Evolutionary conservation across 1,140 invertebrate species (phyloP).

Genomic region (Cotesia typhae): DNA sequence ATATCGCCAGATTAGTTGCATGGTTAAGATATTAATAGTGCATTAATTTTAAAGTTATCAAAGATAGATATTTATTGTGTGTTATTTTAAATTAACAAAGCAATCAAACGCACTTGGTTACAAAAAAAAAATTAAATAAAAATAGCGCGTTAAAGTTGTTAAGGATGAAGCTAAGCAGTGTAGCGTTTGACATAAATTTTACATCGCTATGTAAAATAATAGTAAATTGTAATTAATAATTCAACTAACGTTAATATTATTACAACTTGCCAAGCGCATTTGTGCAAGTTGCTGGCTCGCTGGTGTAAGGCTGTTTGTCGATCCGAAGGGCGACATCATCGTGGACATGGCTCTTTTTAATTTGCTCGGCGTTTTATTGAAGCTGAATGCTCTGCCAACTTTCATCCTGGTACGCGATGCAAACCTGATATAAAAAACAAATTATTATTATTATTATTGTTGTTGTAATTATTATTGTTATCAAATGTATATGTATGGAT

Average conservation of each 20-base stretch:
- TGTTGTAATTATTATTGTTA: not conserved
- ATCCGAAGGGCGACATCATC: slow-evolving; percentile 91
- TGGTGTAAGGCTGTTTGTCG: slow-evolving; percentile 79
- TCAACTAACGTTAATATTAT: slow-evolving; percentile 82
- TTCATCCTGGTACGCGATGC: slow-evolving; percentile 84
- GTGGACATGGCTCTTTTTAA: slow-evolving; percentile 92
- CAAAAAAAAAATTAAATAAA: slow-evolving; percentile 24
- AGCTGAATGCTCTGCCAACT: slow-evolving; percentile 91
- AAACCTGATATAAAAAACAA: slow-evolving; percentile 68
- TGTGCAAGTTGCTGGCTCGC: slow-evolving; percentile 76
- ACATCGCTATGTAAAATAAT: slow-evolving; percentile 14
- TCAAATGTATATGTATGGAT: not conserved
- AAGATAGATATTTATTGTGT: slow-evolving; percentile 5
- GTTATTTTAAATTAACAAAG: slow-evolving; percentile 16
- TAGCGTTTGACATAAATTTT: slow-evolving; percentile 4
- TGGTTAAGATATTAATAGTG: slow-evolving; percentile 2
- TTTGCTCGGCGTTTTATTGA: slow-evolving; percentile 93
- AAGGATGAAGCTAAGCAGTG: slow-evolving; percentile 4
- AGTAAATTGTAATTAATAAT: slow-evolving; percentile 34
- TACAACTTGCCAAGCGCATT: slow-evolving; percentile 84
- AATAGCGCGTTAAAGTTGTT: slow-evolving; percentile 30
- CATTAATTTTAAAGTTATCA: not conserved
- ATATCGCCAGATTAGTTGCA: not conserved
- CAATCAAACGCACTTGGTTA: slow-evolving; percentile 16
- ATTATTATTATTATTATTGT: not conserved